These are phyloP conservation scores for Chrysodeixis includens DNA, from an alignment of 2,888 invertebrate genomes.

Conservation along the genomic window DNA sequence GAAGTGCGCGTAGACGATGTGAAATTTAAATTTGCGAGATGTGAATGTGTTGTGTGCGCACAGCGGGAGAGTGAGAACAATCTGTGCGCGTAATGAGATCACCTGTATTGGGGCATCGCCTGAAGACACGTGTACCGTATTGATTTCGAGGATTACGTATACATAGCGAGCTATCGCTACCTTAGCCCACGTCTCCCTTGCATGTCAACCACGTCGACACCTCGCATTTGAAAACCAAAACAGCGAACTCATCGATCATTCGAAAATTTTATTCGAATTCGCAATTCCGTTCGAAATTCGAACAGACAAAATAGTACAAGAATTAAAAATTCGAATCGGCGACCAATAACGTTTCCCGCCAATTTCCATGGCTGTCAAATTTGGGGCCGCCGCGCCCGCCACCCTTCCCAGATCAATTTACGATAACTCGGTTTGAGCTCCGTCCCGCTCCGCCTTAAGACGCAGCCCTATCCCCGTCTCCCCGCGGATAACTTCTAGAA, in stretches of 20 bases:
- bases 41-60: constrained; percentile 46
- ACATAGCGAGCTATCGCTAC: constrained; percentile 11
- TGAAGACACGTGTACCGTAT: constrained; percentile 50
- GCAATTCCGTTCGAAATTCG: constrained; percentile 59
- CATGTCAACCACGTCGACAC: constrained; percentile 11
- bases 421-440: constrained; percentile 86
- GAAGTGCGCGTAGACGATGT: constrained; percentile 58
- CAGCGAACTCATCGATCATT: constrained; percentile 43
- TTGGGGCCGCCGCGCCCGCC: constrained; percentile 79
- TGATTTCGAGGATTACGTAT: constrained; percentile 46
- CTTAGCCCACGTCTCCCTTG: constrained; percentile 9
- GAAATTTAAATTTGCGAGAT: constrained; percentile 57
- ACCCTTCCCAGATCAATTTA: constrained; percentile 87
- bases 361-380: constrained; percentile 89
- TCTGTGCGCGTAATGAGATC: constrained; percentile 33
- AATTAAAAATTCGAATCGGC: constrained; percentile 68
- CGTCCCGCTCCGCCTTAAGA: constrained; percentile 88
- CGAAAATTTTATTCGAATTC: constrained; percentile 44
- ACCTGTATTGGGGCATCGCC: constrained; percentile 39
- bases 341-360: constrained; percentile 88
- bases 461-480: constrained; percentile 83
- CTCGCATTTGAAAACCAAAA: constrained; percentile 10
- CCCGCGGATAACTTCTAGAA: constrained; percentile 85
- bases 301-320: constrained; percentile 48
- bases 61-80: constrained; percentile 20